Base-by-base conservation (phyloP, 92 coral and sea anemone genomes). In the Zoanthus sansibaricus region DNA sequence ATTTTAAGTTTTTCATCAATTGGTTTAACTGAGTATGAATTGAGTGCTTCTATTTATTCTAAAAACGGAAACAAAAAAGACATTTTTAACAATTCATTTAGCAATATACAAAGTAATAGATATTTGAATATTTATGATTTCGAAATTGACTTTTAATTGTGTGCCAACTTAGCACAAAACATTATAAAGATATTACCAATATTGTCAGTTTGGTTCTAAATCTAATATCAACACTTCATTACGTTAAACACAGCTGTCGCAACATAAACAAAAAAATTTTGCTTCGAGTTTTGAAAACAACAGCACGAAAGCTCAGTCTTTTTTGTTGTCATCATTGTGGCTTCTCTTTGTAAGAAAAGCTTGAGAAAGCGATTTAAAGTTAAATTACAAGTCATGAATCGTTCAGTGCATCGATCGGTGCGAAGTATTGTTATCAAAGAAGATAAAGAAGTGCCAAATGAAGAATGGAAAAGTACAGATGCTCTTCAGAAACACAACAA, bases 381-480 rank as follows among this genome's bases (percentile, higher is more conserved):
- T 12, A 9, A 45, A 20, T 10, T 15, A 30, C 18, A 7, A 15
- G 55, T 10, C 48, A 54, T 61, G 20, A 58, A 21, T 78, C 49
- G 15, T 1, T 15, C 49, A 52, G 62, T 37, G 52, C 58, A 37
- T 33, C 52, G 16, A 55, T 32, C 83, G 51, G 58, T 78, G 37
- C 55, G 30, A 7, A 70, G 54, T n/a, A 20, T 62, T 10, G 83
- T 59, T n/a, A 78, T 78, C 54, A 69, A 58, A 15, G 83, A 78
- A 78, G 44, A 59, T 71, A 78, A 78, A 78, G 83, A 78, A 59
- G 70, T 78, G 37, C 58, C 52, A n/a, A 16, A 56, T 59, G 16
- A 20, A 7, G 71, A 78, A 33, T 45, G 51, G 49, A 59, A 78
- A 42, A 78, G 83, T 55, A 18, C 52, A 1, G 83, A 69, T 16